Evolutionary conservation across 2,888 invertebrate genomes (phyloP), one percentile per base, ranked within the genome.

Genomic region (Boloria selene): DNA sequence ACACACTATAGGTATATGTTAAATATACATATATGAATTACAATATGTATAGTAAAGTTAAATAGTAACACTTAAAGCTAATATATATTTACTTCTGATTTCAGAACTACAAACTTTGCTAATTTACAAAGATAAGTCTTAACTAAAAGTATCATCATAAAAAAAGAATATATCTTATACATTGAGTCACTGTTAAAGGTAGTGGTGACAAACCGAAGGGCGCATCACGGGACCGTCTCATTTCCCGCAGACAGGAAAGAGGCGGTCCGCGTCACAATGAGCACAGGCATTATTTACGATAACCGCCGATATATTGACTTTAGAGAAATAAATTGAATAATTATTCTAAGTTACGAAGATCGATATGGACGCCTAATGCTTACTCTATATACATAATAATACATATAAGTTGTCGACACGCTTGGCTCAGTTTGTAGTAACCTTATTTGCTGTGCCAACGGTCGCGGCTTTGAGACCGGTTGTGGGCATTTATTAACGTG

Each of bases 211-310:
- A 53, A 56, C 49, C 74, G 72, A 75, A 82, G 81, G 82, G 81
- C 72, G 76, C 78, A 82, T 79, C 80, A 75, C 71, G 68, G 74
- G 73, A 73, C 79, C 79, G 81, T 83, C 85, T 89, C 88, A 89
- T 90, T 90, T 85, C 78, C 83, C 79, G 75, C 75, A 79, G 84
- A 91, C 90, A 91, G 69, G 77, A 83, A 89, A 90, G 82, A 88
- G 90, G 91, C 90, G 90, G 87, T 72, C 69, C 85, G 77, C 77
- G 82, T 80, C 84, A 80, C 76, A 69, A 71, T 69, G 74, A 71
- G 73, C 73, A 69, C 74, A 77, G 76, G 74, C 73, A 78, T 78
- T 80, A 86, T 86, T 87, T 81, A 85, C 80, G 79, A 77, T 82
- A 83, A 82, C 83, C 79, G 81, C 77, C 79, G 69, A 74, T 82